Base-by-base conservation (phyloP, 1,140 invertebrate genomes). In the Phthorimaea operculella region DNA sequence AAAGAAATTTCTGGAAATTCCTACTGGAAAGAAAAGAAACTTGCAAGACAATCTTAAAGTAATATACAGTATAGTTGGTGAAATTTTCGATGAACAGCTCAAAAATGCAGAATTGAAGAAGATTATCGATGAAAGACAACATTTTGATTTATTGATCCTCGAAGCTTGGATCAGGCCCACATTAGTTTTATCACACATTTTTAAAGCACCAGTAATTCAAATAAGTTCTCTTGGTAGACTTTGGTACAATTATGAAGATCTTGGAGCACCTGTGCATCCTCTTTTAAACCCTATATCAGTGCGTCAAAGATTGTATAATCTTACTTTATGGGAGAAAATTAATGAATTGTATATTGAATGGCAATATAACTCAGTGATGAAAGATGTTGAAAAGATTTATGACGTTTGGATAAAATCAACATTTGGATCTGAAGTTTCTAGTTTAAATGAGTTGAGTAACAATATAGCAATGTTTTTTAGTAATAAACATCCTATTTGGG, bases 401-500 rank as follows among this genome's bases (percentile, higher is more conserved):
- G 48, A 70, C 49, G 16, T 44, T 39, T 36, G 64, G 21, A 16
- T 73, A 1, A 56, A 33, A 50, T 63, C 52, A 45, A 48, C 60
- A 33, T 59, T 73, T 14, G 66, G 70, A 15, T 1, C 34, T 52
- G 65, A 66, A 51, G 54, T 63, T 6, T 79, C 85, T 1, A 45
- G 63, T n/a, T 16, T 87, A 10, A 57, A 60, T 0, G 81, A 87
- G 51, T 61, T 89, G 11, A 68, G 73, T 28, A 71, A 72, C 51
- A 86, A 87, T 64, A 67, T 87, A 1, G 85, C 84, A 55, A 62
- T 91, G 66, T 39, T 89, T 3, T 83, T 91, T 52, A 44, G 86
- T 6, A 88, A 86, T 68, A 66, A 66, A 10, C 79, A 89, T 79
- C 83, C 79, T 10, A 60, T 83, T 7, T 77, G 86, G 62, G 68